Evolutionary conservation across 2,888 invertebrate species (phyloP).

Genomic region (Clostera curtula): DNA sequence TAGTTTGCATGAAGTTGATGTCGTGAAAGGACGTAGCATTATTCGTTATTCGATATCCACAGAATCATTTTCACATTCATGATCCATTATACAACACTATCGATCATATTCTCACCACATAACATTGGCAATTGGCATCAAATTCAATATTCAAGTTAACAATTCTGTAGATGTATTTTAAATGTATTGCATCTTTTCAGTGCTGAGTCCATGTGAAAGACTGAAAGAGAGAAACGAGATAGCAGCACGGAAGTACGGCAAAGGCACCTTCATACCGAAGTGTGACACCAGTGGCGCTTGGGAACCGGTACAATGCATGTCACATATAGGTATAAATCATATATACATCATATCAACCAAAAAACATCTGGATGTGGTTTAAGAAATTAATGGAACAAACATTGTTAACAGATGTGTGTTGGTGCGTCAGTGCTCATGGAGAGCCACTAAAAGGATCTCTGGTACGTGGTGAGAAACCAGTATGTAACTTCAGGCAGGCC

Average conservation of each 20-base stretch:
- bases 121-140: too few species aligned
- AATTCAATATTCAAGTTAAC: too few species aligned
- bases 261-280: conserved; percentile 84
- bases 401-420: conserved; percentile 81
- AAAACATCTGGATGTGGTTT: too few species aligned
- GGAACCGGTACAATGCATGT: conserved; percentile 88
- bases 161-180: too few species aligned
- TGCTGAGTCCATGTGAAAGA: conserved; percentile 87
- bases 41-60: too few species aligned
- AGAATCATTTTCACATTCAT: too few species aligned
- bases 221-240: conserved; percentile 85
- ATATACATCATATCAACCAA: background rate
- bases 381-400: too few species aligned
- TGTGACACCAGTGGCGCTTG: conserved; percentile 86
- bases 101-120: too few species aligned
- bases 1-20: too few species aligned
- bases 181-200: conserved; percentile 36
- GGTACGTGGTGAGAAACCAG: conserved; percentile 83
- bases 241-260: conserved; percentile 81
- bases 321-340: conserved; percentile 52
- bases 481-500: conserved; percentile 87
- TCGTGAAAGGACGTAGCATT: too few species aligned
- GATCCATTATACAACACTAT: too few species aligned
- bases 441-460: conserved; percentile 87
- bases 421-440: conserved; percentile 90